Evolutionary conservation across 2,888 invertebrate genomes (phyloP).

Genomic region (Agrochola litura): DNA sequence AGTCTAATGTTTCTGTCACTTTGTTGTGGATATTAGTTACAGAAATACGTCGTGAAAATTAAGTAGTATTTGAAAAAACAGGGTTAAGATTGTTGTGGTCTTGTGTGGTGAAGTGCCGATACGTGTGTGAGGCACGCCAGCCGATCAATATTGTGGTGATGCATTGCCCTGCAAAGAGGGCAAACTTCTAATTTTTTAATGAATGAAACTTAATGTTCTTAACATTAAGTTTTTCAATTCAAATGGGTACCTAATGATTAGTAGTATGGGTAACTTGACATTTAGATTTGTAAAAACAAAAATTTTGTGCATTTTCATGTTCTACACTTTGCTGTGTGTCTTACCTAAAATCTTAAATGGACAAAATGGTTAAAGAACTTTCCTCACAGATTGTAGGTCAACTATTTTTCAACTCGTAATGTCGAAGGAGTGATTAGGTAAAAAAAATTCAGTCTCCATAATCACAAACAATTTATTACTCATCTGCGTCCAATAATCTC

Average conservation of each 20-base stretch:
- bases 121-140: constrained; percentile 15
- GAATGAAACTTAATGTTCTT: too few relatives aligned
- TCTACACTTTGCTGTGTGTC: background rate
- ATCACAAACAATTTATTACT: background rate
- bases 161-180: constrained; percentile 28
- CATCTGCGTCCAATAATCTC: background rate
- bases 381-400: background rate
- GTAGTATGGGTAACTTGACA: too few relatives aligned
- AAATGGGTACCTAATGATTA: background rate
- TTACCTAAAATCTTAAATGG: too few relatives aligned
- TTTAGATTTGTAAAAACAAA: too few relatives aligned
- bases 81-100: background rate
- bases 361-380: background rate
- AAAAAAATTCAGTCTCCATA: background rate
- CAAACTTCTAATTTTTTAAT: background rate
- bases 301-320: background rate
- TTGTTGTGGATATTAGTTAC: background rate
- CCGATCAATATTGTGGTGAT: constrained; percentile 51
- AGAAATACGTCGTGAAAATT: background rate
- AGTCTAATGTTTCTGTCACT: background rate
- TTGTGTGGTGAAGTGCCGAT: constrained; percentile 7
- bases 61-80: background rate
- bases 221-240: too few relatives aligned
- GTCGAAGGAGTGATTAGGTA: background rate
- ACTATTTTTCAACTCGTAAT: background rate